Conservation (phyloP, 30 jellyfish, hydroid and myxozoan genomes). For the Turritopsis rubra region DNA sequence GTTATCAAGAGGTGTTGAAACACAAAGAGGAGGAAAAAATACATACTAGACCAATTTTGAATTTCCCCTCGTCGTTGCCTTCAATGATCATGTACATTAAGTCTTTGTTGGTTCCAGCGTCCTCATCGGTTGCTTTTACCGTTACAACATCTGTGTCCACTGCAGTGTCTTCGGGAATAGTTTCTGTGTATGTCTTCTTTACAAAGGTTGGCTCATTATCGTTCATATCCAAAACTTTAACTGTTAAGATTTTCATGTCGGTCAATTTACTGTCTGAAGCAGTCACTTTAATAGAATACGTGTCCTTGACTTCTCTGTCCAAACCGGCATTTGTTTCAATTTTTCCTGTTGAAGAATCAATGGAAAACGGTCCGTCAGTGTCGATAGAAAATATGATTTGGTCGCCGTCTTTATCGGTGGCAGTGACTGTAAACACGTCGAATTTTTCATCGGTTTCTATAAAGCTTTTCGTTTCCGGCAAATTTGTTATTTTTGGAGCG, state of each 20-base stretch:
- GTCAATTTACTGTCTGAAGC: constrained; percentile 65
- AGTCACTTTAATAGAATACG: constrained; percentile 37
- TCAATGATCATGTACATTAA: neutral
- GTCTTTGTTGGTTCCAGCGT: neutral
- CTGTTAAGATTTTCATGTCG: constrained; percentile 19
- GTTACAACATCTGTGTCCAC: neutral
- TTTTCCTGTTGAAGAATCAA: constrained; percentile 43
- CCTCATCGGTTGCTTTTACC: neutral
- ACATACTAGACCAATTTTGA: neutral
- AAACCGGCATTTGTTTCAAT: constrained; percentile 39
- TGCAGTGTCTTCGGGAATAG: neutral
- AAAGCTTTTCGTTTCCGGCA: neutral
- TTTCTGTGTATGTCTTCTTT: neutral
- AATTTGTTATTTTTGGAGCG: neutral
- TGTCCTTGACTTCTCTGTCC: constrained; percentile 53
- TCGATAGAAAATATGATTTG: constrained; percentile 21
- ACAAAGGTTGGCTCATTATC: constrained; percentile 67
- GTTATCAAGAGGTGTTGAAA: too few species aligned
- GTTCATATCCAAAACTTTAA: constrained; percentile 59
- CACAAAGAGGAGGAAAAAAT: too few species aligned
- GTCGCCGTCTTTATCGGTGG: constrained; percentile 19
- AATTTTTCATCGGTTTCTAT: neutral
- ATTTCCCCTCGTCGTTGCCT: neutral
- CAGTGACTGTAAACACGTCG: constrained; percentile 12
- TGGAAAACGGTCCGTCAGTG: constrained; percentile 30